Conservation (phyloP, 2,888 invertebrate genomes). For the Eulithis prunata region DNA sequence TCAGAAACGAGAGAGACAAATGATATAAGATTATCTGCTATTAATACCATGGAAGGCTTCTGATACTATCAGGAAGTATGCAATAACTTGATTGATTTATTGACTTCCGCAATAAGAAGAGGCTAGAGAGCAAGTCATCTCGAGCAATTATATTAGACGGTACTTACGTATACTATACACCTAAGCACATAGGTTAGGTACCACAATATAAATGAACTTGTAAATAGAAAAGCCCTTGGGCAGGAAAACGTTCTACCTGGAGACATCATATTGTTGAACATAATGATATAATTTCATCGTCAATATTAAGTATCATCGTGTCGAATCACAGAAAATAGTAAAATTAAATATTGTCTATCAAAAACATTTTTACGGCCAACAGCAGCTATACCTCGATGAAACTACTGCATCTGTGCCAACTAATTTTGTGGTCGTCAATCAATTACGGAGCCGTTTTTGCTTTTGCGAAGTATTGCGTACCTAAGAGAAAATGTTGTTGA, state of each 20-base stretch:
- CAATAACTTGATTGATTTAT: slow-evolving; percentile 32
- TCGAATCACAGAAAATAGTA: background rate
- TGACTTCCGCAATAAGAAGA: slow-evolving; percentile 25
- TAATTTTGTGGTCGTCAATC: slow-evolving; percentile 66
- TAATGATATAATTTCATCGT: too few species aligned
- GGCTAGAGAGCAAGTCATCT: slow-evolving; percentile 13
- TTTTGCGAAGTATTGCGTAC: slow-evolving; percentile 43
- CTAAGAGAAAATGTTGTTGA: slow-evolving; percentile 38
- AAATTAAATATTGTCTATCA: too few species aligned
- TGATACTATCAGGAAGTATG: slow-evolving; percentile 27
- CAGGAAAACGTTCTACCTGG: too few species aligned
- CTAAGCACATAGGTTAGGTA: too few species aligned
- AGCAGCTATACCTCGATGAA: slow-evolving; percentile 4
- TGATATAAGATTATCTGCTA: slow-evolving; percentile 28
- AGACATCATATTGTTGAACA: too few species aligned
- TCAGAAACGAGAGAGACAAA: slow-evolving; percentile 28
- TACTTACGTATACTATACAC: too few species aligned
- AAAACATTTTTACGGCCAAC: too few species aligned
- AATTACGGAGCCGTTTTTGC: slow-evolving; percentile 65
- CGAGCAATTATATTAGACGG: background rate
- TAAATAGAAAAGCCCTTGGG: too few species aligned
- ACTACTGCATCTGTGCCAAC: slow-evolving; percentile 51
- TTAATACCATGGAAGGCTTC: slow-evolving; percentile 27
- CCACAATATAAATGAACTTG: too few species aligned
- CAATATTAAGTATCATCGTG: too few species aligned